A percentile compares a stretch with the other conserved stretches of the same genome.
Conservation (phyloP, 2,797 vertebrate species). For the Limosa lapponica region DNA sequence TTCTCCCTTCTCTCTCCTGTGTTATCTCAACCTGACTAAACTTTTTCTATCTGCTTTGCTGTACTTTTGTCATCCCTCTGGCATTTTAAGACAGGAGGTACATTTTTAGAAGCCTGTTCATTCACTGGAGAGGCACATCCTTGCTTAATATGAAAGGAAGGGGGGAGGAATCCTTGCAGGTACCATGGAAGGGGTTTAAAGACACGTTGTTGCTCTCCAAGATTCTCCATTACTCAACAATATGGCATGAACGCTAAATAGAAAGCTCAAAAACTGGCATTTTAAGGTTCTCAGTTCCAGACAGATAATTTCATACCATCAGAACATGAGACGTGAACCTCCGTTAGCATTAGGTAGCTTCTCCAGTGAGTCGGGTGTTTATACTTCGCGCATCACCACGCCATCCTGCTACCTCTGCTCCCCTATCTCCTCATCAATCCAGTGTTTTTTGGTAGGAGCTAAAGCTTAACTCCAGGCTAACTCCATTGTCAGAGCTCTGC, state of each 20-base stretch:
- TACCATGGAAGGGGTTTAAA: background rate
- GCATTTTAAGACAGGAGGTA: background rate
- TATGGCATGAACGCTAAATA: background rate
- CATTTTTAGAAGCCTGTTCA: background rate
- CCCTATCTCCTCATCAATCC: background rate
- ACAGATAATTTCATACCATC: background rate
- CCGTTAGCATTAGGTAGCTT: background rate
- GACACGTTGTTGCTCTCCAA: background rate
- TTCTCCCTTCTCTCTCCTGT: background rate
- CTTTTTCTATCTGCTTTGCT: background rate
- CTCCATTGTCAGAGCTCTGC: background rate
- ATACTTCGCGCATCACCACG: fast-evolving
- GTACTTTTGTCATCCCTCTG: background rate
- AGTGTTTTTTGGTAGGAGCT: background rate
- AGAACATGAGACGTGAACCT: background rate
- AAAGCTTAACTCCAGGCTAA: background rate
- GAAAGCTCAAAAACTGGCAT: background rate
- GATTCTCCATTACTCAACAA: background rate
- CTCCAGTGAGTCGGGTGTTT: background rate
- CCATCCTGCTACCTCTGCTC: background rate
- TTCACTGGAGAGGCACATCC: background rate
- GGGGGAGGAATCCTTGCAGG: background rate
- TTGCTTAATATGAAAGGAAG: background rate
- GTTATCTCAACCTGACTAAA: slow-evolving; percentile 42
- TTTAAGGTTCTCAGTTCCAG: background rate